Base-by-base conservation (phyloP, 2,797 vertebrate species). In the Pangasius djambal region DNA sequence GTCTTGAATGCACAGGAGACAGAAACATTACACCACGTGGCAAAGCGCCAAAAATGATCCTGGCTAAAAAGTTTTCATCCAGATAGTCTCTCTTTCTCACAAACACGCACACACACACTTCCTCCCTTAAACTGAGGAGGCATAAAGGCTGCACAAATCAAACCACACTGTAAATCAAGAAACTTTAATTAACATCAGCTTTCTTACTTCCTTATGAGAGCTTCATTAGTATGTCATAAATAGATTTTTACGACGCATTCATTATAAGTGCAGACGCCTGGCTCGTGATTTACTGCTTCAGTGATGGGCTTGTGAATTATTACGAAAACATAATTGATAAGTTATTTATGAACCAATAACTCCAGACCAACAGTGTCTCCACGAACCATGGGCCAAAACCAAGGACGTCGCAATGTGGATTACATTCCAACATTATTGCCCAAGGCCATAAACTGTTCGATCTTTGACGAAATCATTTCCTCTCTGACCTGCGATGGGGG, bases 391-490 rank as follows among this genome's bases (percentile, higher is more conserved):
- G 34, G 79, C 83, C 78, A 85, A 86, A 88, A 61, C 83, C 69
- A 55, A 86, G 87, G 82, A 85, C 83, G 48, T 48, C 34, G n/a
- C 63, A 44, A 50, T 87, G 67, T 59, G 67, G 48, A 81, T 69
- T 75, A 50, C 74, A 86, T 86, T 70, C 75, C 83, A 4, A 28
- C 70, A 40, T 69, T 59, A 82, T 79, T 86, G 44, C 70, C 82
- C n/a, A 69, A 72, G 84, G 87, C 67, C 81, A 86, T 87, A 89
- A 91, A 91, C 48, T 31, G 61, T 77, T 85, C 83, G 34, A 70
- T 89, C 87, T 79, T 86, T 89, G 86, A 87, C 77, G 63, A 85
- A 81, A 86, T 79, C 50, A 75, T 89, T 90, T 91, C 87, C 87
- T 90, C 59, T 78, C 37, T 40, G 82, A 88, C 75, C 83, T 86